Percentiles rank a stretch among this genome's conserved stretches.
phyloP scores from a whole-genome alignment of 2,113 vertebrate genomes.

The Heterotilapia buettikoferi region DNA sequence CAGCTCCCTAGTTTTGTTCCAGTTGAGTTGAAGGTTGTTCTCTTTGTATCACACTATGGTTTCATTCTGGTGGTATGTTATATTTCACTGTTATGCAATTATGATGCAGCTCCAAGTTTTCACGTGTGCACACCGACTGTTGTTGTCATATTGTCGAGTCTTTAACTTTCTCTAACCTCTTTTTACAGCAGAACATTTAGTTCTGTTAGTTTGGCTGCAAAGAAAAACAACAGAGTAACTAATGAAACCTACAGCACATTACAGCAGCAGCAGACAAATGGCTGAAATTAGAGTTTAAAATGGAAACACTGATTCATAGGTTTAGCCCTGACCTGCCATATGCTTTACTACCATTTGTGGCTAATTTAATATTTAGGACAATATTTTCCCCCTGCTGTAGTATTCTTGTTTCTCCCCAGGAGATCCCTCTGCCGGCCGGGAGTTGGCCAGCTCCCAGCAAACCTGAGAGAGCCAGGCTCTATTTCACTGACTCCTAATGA shows the following conservation, averaged over 20 bases:
- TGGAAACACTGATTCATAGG: constrained; percentile 38
- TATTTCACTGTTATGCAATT: neutral
- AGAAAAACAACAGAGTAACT: neutral
- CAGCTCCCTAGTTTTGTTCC: neutral
- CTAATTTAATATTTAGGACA: constrained; percentile 37
- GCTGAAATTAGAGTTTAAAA: constrained; percentile 33
- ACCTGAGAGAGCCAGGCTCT: neutral
- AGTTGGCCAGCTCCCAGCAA: constrained; percentile 12
- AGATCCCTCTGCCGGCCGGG: neutral
- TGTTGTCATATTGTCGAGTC: neutral
- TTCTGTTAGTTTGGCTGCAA: neutral
- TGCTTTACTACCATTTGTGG: constrained; percentile 30
- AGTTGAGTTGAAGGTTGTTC: neutral
- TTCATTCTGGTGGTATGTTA: neutral
- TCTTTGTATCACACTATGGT: neutral
- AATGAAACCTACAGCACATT: neutral
- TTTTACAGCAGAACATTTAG: neutral
- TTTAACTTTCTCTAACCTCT: neutral
- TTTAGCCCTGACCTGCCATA: neutral
- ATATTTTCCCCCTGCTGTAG: constrained; percentile 11
- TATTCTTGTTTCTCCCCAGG: constrained; percentile 6
- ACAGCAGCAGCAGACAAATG: constrained; percentile 12
- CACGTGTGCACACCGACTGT: neutral
- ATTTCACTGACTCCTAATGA: constrained; percentile 25
- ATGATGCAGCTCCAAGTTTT: neutral